Percentiles rank a stretch among this genome's conserved stretches.
Conservation (phyloP, 2,113 vertebrate species). For the Notarius quadriscutis region DNA sequence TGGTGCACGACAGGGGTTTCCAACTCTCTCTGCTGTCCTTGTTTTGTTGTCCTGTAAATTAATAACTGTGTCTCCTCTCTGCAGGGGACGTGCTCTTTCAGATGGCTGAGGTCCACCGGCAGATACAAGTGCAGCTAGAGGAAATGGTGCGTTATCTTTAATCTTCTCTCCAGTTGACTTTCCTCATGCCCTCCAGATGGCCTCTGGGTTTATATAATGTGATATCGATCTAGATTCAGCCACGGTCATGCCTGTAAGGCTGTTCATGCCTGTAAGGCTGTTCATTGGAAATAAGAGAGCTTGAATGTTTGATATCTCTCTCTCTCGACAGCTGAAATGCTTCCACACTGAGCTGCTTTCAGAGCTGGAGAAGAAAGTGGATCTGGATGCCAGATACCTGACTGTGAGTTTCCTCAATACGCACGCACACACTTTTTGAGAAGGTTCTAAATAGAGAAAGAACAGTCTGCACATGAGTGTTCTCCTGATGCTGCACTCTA, state of each 20-base stretch:
- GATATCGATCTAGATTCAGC: neutral
- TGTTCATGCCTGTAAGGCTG: neutral
- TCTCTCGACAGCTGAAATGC: constrained; percentile 84
- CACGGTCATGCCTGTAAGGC: neutral
- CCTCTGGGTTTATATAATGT: neutral
- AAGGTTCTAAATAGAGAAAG: constrained; percentile 17
- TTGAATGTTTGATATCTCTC: neutral
- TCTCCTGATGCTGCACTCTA: neutral
- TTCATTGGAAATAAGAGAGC: neutral
- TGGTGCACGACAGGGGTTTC: constrained; percentile 60
- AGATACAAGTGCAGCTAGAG: constrained; percentile 97
- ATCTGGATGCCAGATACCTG: constrained; percentile 92
- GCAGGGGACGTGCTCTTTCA: constrained; percentile 97
- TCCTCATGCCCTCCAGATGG: neutral
- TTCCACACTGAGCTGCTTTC: constrained; percentile 96
- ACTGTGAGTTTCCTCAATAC: constrained; percentile 79
- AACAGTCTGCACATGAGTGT: constrained; percentile 1
- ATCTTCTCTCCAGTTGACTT: neutral
- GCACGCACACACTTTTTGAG: neutral
- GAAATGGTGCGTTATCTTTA: constrained; percentile 87
- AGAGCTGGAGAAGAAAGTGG: constrained; percentile 98
- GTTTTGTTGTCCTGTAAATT: neutral
- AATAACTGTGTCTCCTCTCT: constrained; percentile 48
- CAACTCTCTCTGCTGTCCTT: neutral
- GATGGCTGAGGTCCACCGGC: constrained; percentile 98